Base-by-base conservation (phyloP, 1,140 invertebrate genomes). In the Apis dorsata region DNA sequence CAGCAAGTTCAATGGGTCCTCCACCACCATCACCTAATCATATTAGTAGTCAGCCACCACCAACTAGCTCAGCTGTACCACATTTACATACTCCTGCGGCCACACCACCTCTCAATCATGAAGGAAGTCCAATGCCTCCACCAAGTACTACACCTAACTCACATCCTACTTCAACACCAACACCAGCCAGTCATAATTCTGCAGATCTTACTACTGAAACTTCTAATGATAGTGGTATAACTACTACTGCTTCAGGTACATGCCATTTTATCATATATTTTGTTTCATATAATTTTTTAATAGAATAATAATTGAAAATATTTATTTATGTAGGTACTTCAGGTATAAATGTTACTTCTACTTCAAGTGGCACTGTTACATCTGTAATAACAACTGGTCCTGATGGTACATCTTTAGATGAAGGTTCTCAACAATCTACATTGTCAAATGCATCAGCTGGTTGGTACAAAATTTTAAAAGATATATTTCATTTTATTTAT, bases 381-480 rank as follows among this genome's bases (percentile, higher is more conserved):
- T 96, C 96, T 69, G 96, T 98, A 76, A 96, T 97, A 87, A 97
- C 97, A 79, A 98, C 97, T 65, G 97, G 97, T 44, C 97, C 97
- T 7, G 97, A 98, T 94, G 97, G 97, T 63, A 96, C 97, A 72
- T 96, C 96, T 49, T 95, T 98, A 81, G 97, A 98, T 93, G 98
- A 98, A 94, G 97, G 97, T 86, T 98, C 97, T 87, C 98, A 98
- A 91, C 98, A 98, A 93, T 98, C 97, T 85, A 98, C 97, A 81
- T 95, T 98, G 78, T 98, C 97, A 71, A 98, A 98, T 94, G 97
- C 97, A 66, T 98, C 97, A 76, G 97, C 97, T 90, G 97, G 97
- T 97, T 92, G 93, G 93, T 91, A 80, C 65, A 62, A 19, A 51
- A n/a, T 77, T 5, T 62, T 57, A n/a, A 10, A 69, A 79, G n/a